Evolutionary conservation across 2,888 invertebrate species (phyloP).

Genomic region (Oxycera nigricornis): DNA sequence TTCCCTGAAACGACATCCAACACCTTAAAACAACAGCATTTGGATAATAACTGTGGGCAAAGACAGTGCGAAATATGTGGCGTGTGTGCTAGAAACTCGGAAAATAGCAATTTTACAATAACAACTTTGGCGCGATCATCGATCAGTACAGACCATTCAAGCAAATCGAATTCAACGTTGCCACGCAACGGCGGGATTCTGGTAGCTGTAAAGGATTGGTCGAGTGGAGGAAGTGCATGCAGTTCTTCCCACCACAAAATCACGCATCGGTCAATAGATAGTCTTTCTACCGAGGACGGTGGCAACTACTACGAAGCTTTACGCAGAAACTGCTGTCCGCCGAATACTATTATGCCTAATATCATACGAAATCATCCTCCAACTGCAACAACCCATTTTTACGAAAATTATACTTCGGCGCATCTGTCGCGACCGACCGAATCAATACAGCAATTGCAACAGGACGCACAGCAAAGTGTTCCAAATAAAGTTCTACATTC

Average conservation of each 20-base stretch:
- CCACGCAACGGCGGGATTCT: conserved; percentile 66
- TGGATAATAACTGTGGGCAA: conserved; percentile 43
- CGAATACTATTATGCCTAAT: conserved; percentile 42
- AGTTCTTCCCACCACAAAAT: conserved; percentile 44
- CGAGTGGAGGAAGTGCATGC: conserved; percentile 51
- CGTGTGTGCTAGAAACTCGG: conserved; percentile 60
- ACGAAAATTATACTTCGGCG: conserved; percentile 36
- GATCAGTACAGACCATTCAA: conserved; percentile 49
- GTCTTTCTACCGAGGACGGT: conserved; percentile 40
- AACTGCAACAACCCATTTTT: conserved; percentile 22
- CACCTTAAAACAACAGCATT: conserved; percentile 41
- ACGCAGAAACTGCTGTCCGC: conserved; percentile 46
- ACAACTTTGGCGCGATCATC: conserved; percentile 58
- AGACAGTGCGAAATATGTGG: conserved; percentile 55
- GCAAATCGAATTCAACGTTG: conserved; percentile 51
- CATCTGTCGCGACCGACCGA: conserved; percentile 41
- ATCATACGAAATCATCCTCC: conserved; percentile 15
- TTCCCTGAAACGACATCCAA: conserved; percentile 50
- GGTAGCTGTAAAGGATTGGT: conserved; percentile 72
- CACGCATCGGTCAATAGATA: background rate
- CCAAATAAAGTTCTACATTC: conserved; percentile 9
- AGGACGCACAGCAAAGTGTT: conserved; percentile 28
- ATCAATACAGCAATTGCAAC: conserved; percentile 44
- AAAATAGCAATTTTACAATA: conserved; percentile 60
- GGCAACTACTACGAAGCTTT: conserved; percentile 49